These are phyloP conservation scores for Ceryle rudis DNA, from an alignment of 2,797 vertebrate genomes.

Conservation along the genomic window DNA sequence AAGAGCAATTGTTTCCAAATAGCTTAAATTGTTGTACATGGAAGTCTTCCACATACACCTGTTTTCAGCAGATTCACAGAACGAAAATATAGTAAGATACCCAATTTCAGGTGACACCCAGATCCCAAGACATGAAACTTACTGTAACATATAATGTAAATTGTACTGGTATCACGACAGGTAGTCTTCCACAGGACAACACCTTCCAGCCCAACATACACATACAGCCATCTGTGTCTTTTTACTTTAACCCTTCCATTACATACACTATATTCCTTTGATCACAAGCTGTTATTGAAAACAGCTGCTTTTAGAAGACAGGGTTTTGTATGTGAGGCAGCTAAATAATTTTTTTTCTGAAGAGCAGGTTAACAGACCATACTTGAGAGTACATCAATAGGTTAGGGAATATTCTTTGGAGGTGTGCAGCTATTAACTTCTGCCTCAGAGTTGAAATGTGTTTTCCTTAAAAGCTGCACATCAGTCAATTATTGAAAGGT, in stretches of 20 bases:
- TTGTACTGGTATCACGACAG: neutral
- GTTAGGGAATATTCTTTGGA: neutral
- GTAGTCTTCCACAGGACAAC: neutral
- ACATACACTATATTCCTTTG: neutral
- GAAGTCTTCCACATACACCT: neutral
- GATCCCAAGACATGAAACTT: neutral
- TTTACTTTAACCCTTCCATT: neutral
- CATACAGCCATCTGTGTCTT: neutral
- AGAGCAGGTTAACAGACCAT: neutral
- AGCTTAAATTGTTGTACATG: neutral
- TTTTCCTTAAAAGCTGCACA: neutral
- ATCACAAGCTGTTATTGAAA: neutral
- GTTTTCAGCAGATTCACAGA: neutral
- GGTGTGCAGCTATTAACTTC: neutral
- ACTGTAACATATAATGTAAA: neutral
- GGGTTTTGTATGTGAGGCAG: neutral
- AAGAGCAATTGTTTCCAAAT: neutral
- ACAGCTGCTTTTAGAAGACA: neutral
- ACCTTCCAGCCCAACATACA: neutral
- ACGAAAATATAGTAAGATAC: neutral
- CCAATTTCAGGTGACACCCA: neutral
- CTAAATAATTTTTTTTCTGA: neutral
- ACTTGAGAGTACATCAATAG: neutral
- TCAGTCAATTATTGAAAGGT: neutral
- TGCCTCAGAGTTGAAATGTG: neutral